phyloP scores from a whole-genome alignment of 2,113 vertebrate species.

The Tragelaphus imberbis region DNA sequence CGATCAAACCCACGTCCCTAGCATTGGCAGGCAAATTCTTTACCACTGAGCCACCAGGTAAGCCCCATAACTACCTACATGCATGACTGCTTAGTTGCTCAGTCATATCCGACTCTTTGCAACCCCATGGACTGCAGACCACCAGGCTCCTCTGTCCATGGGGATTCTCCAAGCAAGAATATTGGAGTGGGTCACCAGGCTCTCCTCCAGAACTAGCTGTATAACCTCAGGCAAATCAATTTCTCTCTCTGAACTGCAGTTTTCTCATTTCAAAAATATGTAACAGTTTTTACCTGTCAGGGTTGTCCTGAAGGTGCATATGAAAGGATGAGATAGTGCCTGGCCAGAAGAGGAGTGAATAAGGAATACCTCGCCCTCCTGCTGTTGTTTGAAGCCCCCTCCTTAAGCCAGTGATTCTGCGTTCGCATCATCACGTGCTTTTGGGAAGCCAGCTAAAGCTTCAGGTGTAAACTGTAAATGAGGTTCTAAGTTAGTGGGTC shows the following conservation, averaged over 20 bases:
- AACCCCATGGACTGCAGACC: neutral
- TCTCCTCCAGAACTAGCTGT: neutral
- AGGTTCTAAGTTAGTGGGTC: neutral
- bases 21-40: neutral
- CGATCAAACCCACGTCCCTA: neutral
- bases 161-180: neutral
- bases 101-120: neutral
- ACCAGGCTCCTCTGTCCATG: neutral
- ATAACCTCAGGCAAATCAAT: neutral
- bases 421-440: accelerated
- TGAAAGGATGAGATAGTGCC: neutral
- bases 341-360: neutral
- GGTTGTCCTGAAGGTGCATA: neutral
- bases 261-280: constrained; percentile 4
- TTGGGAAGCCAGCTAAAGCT: neutral
- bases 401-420: neutral
- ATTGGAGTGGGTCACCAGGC: neutral
- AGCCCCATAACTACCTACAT: neutral
- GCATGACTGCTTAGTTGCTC: neutral
- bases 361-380: neutral
- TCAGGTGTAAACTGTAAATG: neutral
- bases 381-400: neutral
- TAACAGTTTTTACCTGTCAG: neutral
- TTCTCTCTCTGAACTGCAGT: neutral
- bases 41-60: neutral